Evolutionary conservation across 2,113 vertebrate genomes (phyloP).

Genomic region (Noctilio leporinus): DNA sequence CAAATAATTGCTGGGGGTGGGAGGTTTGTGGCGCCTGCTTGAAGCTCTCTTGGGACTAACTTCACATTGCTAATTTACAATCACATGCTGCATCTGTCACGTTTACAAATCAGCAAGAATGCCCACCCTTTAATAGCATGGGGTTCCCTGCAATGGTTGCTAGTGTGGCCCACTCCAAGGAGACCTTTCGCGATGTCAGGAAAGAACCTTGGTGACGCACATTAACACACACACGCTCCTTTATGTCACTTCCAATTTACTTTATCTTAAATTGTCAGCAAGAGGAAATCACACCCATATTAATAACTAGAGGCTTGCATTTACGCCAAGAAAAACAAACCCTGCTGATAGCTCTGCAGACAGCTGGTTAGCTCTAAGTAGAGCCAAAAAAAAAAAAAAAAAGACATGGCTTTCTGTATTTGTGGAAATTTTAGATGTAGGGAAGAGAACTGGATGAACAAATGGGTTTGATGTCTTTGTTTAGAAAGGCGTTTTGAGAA

Average conservation of each 20-base stretch:
- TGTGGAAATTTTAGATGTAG: slow-evolving; percentile 32
- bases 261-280: slow-evolving; percentile 83
- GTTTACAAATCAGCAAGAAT: slow-evolving; percentile 80
- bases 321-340: slow-evolving; percentile 80
- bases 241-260: slow-evolving; percentile 81
- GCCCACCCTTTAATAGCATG: slow-evolving; percentile 69
- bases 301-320: slow-evolving; percentile 79
- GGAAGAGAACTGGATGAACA: slow-evolving; percentile 28
- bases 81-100: slow-evolving; percentile 77
- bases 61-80: slow-evolving; percentile 79
- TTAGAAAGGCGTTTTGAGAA: slow-evolving; percentile 29
- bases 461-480: slow-evolving; percentile 9
- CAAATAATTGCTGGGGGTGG: slow-evolving; percentile 64
- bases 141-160: slow-evolving; percentile 72
- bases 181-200: slow-evolving; percentile 79
- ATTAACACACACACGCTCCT: slow-evolving; percentile 74
- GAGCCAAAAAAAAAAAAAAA: slow-evolving; percentile 62
- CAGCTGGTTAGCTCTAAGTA: slow-evolving; percentile 71
- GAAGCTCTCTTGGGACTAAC: slow-evolving; percentile 66
- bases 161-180: slow-evolving; percentile 65
- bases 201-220: slow-evolving; percentile 74
- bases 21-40: background rate
- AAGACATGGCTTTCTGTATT: slow-evolving; percentile 48
- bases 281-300: slow-evolving; percentile 76
- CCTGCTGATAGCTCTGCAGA: slow-evolving; percentile 72